Conservation (phyloP, 2,113 vertebrate species). For the Maylandia zebra region DNA sequence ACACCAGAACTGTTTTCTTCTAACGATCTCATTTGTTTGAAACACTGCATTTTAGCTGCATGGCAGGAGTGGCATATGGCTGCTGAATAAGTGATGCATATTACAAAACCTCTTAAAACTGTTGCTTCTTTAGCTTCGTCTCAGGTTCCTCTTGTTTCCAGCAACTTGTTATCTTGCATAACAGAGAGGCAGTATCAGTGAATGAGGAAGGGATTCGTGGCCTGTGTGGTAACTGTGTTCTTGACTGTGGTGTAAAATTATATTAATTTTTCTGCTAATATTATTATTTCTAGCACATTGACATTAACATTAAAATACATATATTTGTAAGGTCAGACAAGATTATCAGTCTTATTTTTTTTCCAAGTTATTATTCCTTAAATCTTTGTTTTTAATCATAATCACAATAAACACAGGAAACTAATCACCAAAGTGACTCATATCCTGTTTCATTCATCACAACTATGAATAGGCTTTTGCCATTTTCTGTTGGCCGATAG, state of each 20-base stretch:
- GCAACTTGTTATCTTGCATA: background rate
- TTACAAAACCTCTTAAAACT: background rate
- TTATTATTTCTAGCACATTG: background rate
- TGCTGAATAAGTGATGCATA: background rate
- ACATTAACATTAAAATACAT: background rate
- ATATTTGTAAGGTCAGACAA: background rate
- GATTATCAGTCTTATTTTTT: background rate
- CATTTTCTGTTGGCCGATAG: background rate
- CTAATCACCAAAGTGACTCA: conserved; percentile 1
- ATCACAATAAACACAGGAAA: background rate
- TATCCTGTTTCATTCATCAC: conserved; percentile 13
- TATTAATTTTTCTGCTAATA: background rate
- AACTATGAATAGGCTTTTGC: background rate
- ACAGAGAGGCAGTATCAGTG: background rate
- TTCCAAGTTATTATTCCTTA: background rate
- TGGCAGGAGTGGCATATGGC: background rate
- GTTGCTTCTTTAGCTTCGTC: conserved; percentile 10
- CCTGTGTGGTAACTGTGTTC: background rate
- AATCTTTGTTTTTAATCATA: background rate
- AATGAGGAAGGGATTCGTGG: background rate
- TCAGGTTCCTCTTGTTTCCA: background rate
- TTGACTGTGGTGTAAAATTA: background rate
- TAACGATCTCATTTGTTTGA: background rate
- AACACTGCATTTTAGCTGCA: background rate
- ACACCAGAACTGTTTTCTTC: background rate